phyloP scores from a whole-genome alignment of 2,113 vertebrate genomes.

The Benitochromis conjunctus region DNA sequence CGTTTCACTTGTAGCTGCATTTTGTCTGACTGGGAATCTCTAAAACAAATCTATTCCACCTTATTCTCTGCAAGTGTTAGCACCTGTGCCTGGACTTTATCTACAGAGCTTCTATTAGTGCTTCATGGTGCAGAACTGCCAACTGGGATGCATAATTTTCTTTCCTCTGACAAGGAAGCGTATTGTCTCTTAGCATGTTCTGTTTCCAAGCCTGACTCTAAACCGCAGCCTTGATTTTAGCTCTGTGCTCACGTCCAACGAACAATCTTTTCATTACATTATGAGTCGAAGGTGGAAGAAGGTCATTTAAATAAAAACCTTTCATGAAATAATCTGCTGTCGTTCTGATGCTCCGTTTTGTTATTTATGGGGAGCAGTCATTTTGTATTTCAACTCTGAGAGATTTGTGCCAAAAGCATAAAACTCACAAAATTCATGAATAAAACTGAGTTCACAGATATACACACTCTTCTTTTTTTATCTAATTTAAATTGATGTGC shows the following conservation, averaged over 20 bases:
- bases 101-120: conserved; percentile 32
- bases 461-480: not conserved
- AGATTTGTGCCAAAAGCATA: not conserved
- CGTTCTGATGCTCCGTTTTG: not conserved
- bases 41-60: conserved; percentile 35
- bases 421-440: not conserved
- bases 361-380: not conserved
- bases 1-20: conserved; percentile 32
- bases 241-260: not conserved
- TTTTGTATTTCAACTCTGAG: not conserved
- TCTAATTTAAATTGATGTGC: not conserved
- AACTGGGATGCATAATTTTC: conserved; percentile 13
- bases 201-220: not conserved
- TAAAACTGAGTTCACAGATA: not conserved
- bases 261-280: not conserved
- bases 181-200: conserved; percentile 17
- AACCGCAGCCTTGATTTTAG: not conserved
- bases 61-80: conserved; percentile 31
- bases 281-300: not conserved
- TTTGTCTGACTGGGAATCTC: conserved; percentile 45
- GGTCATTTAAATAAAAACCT: not conserved
- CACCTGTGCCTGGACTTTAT: conserved; percentile 35
- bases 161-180: conserved; percentile 30
- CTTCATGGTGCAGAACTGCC: conserved; percentile 37
- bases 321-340: not conserved